Conservation (phyloP, 2,888 invertebrate species). For the Synergus itoensis region DNA sequence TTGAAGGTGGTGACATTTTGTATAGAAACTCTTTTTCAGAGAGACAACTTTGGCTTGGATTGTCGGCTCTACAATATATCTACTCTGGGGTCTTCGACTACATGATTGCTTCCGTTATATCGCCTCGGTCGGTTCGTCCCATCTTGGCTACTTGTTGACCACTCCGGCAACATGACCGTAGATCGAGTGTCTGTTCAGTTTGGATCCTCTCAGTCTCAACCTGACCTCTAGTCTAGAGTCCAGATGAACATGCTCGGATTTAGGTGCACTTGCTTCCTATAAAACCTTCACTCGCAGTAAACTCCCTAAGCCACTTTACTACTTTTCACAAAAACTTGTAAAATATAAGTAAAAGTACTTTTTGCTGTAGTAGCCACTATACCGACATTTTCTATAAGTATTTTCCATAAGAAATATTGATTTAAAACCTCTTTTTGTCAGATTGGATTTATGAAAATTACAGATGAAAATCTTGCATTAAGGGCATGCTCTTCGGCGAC, state of each 20-base stretch:
- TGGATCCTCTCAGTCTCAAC: slow-evolving; percentile 49
- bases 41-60: background rate
- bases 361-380: background rate
- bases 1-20: background rate
- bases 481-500: no score
- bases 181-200: slow-evolving; percentile 48
- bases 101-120: slow-evolving; percentile 54
- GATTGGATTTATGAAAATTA: no score
- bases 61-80: background rate
- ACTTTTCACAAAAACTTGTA: background rate
- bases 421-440: no score
- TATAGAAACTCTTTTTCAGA: background rate
- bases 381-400: background rate
- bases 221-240: slow-evolving; percentile 4
- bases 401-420: no score
- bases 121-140: slow-evolving; percentile 18
- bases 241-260: slow-evolving; percentile 5
- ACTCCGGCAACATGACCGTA: slow-evolving; percentile 51
- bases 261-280: slow-evolving; percentile 4
- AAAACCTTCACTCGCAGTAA: slow-evolving; percentile 9
- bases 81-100: slow-evolving; percentile 27
- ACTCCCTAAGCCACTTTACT: background rate
- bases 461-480: no score
- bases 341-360: background rate
- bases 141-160: slow-evolving; percentile 51